Percentiles rank a stretch among this genome's conserved stretches.
phyloP scores from a whole-genome alignment of 2,888 invertebrate genomes.

The Cataglyphis altisquamis region DNA sequence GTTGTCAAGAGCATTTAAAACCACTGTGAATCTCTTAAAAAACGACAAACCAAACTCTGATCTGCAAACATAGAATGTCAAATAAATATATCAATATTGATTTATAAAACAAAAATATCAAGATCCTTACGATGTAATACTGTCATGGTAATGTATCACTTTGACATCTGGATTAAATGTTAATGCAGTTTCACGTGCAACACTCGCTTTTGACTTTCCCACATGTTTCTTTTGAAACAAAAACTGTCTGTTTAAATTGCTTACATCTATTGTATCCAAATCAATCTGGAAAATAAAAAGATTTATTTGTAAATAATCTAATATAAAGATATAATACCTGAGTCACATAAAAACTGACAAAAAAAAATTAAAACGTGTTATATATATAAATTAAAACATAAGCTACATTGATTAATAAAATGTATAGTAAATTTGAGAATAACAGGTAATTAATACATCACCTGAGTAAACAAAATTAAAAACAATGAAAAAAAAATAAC shows the following conservation, averaged over 20 bases:
- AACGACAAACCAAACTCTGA: conserved; percentile 96
- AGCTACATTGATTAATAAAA: neutral
- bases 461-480: neutral
- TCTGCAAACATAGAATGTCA: conserved; percentile 87
- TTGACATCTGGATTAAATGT: conserved; percentile 95
- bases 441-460: neutral
- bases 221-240: conserved; percentile 99
- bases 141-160: conserved; percentile 97
- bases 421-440: neutral
- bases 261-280: conserved; percentile 99
- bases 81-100: neutral
- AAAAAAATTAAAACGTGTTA: neutral
- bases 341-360: neutral
- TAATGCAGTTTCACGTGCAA: conserved; percentile 96
- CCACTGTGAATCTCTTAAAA: conserved; percentile 96
- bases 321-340: neutral
- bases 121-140: conserved; percentile 93
- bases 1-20: conserved; percentile 99
- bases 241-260: conserved; percentile 99
- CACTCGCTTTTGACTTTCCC: conserved; percentile 97
- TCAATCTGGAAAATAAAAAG: conserved; percentile 93
- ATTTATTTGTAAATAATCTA: conserved; percentile 10
- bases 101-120: neutral
- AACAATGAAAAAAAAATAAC: neutral
- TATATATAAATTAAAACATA: neutral